Conservation (phyloP, 2,888 invertebrate genomes). For the Mesorhabditis sp. region DNA sequence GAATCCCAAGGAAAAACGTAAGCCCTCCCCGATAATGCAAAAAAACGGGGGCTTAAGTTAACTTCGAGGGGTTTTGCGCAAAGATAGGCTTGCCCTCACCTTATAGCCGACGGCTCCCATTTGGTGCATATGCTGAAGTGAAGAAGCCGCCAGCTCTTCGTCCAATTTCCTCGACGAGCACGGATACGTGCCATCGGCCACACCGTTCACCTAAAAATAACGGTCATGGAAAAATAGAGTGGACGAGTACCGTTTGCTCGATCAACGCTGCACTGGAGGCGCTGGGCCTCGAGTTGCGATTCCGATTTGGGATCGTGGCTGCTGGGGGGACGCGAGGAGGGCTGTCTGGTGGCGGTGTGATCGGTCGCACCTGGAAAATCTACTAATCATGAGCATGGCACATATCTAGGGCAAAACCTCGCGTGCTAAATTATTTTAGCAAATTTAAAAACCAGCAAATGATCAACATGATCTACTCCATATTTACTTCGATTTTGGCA, state of each 20-base stretch:
- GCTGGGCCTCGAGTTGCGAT: constrained; percentile 14
- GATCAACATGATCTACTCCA: not conserved
- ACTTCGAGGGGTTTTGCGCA: not conserved
- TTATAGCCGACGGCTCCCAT: constrained; percentile 4
- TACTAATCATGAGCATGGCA: not conserved
- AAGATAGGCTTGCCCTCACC: not conserved
- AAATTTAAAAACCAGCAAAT: not conserved
- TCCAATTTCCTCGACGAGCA: constrained; percentile 10
- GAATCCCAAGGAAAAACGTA: too few relatives aligned
- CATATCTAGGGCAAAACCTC: not conserved
- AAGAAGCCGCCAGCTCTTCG: not conserved
- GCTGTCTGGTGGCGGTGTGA: constrained; percentile 26
- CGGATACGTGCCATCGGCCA: constrained; percentile 12
- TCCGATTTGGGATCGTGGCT: not conserved
- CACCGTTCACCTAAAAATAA: constrained; percentile 8
- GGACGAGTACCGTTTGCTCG: not conserved
- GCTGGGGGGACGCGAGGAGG: constrained; percentile 15
- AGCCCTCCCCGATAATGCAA: too few relatives aligned
- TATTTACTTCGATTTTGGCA: not conserved
- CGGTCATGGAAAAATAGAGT: not conserved
- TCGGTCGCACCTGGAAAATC: constrained; percentile 20
- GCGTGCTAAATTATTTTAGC: not conserved
- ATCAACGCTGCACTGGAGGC: not conserved
- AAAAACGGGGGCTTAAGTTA: not conserved
- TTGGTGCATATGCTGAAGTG: not conserved